phyloP scores from a whole-genome alignment of 2,888 invertebrate genomes.

The Incurvaria masculella region DNA sequence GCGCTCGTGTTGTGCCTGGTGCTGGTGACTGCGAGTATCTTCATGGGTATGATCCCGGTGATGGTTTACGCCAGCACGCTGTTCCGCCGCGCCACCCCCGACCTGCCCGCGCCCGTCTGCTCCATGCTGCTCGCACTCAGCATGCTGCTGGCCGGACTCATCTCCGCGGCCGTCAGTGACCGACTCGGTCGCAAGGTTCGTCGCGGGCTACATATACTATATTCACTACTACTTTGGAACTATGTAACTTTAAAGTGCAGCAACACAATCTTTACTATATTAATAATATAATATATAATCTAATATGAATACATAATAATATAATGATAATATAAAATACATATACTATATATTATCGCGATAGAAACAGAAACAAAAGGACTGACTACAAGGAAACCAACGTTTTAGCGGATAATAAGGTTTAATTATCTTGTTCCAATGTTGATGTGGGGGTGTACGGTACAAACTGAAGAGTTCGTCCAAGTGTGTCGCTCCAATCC shows the following conservation, averaged over 20 bases:
- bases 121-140: slow-evolving; percentile 28
- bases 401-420: no score
- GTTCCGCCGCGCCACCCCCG: slow-evolving; percentile 30
- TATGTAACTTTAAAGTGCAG: no score
- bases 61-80: slow-evolving; percentile 38
- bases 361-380: not conserved
- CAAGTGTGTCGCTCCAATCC: no score
- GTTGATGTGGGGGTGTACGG: no score
- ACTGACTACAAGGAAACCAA: not conserved
- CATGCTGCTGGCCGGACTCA: slow-evolving; percentile 23
- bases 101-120: slow-evolving; percentile 28
- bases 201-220: no score
- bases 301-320: no score
- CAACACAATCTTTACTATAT: no score
- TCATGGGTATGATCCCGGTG: slow-evolving; percentile 34
- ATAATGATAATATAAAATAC: not conserved
- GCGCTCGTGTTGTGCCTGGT: slow-evolving; percentile 24
- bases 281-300: no score
- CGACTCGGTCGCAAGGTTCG: slow-evolving; percentile 32
- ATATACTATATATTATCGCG: not conserved
- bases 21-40: slow-evolving; percentile 26
- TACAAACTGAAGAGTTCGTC: no score
- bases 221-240: no score
- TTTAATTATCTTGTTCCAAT: no score
- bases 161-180: slow-evolving; percentile 33